These are phyloP conservation scores for Rapana venosa DNA, from an alignment of 2,888 invertebrate genomes.

Conservation along the genomic window DNA sequence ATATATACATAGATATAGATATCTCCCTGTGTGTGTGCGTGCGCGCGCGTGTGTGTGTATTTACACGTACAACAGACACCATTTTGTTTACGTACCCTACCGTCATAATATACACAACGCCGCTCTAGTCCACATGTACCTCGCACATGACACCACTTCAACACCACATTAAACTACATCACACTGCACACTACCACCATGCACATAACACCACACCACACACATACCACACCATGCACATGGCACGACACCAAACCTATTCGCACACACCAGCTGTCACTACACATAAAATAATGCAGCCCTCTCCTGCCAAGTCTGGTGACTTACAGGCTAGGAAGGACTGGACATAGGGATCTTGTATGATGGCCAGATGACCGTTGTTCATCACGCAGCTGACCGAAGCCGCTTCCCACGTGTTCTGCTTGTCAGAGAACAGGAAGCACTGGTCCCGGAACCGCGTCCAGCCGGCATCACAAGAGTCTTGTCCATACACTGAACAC, in stretches of 20 bases:
- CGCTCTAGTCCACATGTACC: neutral
- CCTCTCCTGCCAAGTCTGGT: neutral
- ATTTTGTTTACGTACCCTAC: no score
- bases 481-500: neutral
- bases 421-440: neutral
- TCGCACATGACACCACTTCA: neutral
- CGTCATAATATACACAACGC: neutral
- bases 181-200: neutral
- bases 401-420: constrained; percentile 23
- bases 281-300: neutral
- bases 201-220: neutral
- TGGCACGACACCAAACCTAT: neutral
- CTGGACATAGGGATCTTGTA: constrained; percentile 11
- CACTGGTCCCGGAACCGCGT: constrained; percentile 35
- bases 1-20: no score
- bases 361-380: constrained; percentile 23
- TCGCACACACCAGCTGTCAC: neutral
- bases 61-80: no score
- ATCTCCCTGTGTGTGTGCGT: no score
- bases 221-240: neutral
- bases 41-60: no score
- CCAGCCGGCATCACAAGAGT: constrained; percentile 9
- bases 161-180: neutral
- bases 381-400: neutral
- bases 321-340: constrained; percentile 34